These are phyloP conservation scores for Oceanodroma leucorhoa DNA, from an alignment of 2,797 vertebrate genomes.

Conservation along the genomic window DNA sequence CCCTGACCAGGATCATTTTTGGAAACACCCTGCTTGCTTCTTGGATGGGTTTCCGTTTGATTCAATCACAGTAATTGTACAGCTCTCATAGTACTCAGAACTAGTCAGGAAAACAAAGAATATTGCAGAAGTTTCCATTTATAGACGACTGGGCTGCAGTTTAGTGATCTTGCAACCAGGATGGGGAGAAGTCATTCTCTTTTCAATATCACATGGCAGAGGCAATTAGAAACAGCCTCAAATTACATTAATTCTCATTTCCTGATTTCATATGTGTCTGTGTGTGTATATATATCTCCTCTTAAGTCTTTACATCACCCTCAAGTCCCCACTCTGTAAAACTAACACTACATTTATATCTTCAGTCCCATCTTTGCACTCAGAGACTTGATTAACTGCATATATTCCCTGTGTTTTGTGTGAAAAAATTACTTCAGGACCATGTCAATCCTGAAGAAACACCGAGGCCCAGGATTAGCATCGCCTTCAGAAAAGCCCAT, in stretches of 20 bases:
- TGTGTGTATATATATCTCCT: fast-evolving
- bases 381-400: neutral
- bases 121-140: constrained; percentile 1
- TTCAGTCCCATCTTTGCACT: neutral
- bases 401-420: neutral
- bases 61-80: constrained; percentile 39
- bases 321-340: neutral
- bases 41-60: constrained; percentile 2
- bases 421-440: neutral
- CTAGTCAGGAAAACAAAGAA: neutral
- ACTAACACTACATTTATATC: neutral
- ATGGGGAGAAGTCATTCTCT: neutral
- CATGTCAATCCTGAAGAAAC: neutral
- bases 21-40: constrained; percentile 29
- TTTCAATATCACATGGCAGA: neutral
- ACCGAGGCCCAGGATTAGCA: neutral
- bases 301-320: neutral
- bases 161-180: neutral
- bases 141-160: neutral
- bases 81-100: neutral
- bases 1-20: neutral
- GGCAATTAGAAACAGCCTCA: neutral
- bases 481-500: neutral
- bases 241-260: neutral
- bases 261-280: neutral